These are phyloP conservation scores for Nephrotoma guestfalica DNA, from an alignment of 2,888 invertebrate species.

Conservation along the genomic window DNA sequence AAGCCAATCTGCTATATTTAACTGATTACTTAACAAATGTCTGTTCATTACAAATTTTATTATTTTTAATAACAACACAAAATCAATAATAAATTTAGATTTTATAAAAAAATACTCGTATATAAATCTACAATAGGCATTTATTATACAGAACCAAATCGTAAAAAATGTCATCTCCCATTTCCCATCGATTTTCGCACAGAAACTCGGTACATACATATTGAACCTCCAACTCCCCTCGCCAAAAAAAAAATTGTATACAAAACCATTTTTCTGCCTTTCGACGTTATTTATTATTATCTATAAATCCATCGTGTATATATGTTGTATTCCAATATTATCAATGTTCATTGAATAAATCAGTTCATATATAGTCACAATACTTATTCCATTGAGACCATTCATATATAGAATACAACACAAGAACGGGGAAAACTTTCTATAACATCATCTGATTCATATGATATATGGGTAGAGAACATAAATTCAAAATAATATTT, in stretches of 20 bases:
- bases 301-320: background rate
- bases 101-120: background rate
- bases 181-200: background rate
- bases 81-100: background rate
- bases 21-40: background rate
- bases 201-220: background rate
- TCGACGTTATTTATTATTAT: background rate
- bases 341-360: background rate
- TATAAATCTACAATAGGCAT: background rate
- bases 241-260: background rate
- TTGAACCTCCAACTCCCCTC: background rate
- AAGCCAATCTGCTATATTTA: background rate
- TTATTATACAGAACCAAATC: background rate
- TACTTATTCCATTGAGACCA: background rate
- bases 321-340: background rate
- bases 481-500: background rate
- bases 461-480: background rate
- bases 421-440: background rate
- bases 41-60: background rate
- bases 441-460: background rate
- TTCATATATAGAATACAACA: background rate
- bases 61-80: background rate
- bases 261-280: background rate
- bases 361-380: background rate
- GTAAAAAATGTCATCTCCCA: background rate